These are phyloP conservation scores for Telmatherina bonti DNA, from an alignment of 2,797 vertebrate species.

Conservation along the genomic window DNA sequence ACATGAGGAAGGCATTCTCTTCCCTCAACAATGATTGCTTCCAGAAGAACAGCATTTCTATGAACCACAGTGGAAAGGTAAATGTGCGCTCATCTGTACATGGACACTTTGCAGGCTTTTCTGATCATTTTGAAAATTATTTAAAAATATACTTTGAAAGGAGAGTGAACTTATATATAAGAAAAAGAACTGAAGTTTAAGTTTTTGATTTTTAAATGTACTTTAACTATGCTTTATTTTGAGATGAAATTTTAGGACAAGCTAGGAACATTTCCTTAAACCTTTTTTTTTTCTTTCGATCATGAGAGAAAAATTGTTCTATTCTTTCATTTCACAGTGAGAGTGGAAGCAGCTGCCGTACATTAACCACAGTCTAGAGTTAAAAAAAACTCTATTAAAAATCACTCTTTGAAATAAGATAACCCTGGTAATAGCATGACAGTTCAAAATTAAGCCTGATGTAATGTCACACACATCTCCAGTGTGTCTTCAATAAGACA, in stretches of 20 bases:
- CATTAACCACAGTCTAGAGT: slow-evolving; percentile 12
- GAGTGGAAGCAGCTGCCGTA: background rate
- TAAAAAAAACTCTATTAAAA: slow-evolving; percentile 4
- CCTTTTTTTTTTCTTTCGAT: background rate
- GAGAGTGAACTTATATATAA: background rate
- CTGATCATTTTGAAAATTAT: slow-evolving; percentile 20
- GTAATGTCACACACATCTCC: slow-evolving; percentile 15
- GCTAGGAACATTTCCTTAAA: too few relatives aligned
- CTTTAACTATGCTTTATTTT: background rate
- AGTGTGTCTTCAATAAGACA: slow-evolving; percentile 9
- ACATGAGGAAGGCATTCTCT: too few relatives aligned
- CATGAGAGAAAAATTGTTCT: background rate
- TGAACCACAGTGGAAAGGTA: too few relatives aligned
- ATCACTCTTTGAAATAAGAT: slow-evolving; percentile 20
- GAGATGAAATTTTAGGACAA: too few relatives aligned
- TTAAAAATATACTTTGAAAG: slow-evolving; percentile 27
- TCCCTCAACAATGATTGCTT: too few relatives aligned
- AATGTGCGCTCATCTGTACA: too few relatives aligned
- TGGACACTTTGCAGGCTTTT: slow-evolving; percentile 4
- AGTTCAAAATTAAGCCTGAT: slow-evolving; percentile 24
- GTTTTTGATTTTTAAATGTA: background rate
- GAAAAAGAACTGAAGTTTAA: slow-evolving; percentile 12
- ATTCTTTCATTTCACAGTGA: background rate
- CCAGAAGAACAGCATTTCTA: too few relatives aligned
- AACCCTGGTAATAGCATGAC: slow-evolving; percentile 4